Conservation (phyloP, 2,113 vertebrate species). For the Opisthocomus hoazin region DNA sequence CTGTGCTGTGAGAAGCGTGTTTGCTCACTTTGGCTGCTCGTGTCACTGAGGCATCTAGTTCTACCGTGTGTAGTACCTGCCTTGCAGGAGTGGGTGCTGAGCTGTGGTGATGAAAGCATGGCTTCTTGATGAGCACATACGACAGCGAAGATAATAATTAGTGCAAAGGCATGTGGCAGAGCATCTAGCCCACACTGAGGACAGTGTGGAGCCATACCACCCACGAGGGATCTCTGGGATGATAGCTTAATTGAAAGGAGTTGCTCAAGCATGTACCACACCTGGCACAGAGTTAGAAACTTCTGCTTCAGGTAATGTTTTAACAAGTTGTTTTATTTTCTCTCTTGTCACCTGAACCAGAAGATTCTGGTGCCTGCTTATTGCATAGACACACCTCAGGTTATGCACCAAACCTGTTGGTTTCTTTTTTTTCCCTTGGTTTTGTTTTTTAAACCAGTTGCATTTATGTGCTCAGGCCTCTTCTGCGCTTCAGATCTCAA, state of each 20-base stretch:
- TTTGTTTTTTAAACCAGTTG: not conserved
- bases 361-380: not conserved
- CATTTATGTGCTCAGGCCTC: not conserved
- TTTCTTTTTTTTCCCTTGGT: not conserved
- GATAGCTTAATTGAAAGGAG: slow-evolving; percentile 20
- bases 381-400: not conserved
- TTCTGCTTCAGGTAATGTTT: slow-evolving; percentile 57
- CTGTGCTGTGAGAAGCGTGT: not conserved
- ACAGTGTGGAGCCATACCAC: not conserved
- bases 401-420: not conserved
- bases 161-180: not conserved
- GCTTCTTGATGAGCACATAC: not conserved
- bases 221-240: not conserved
- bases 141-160: not conserved
- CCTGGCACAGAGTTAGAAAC: slow-evolving; percentile 16
- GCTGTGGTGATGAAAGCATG: not conserved
- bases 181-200: not conserved
- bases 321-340: slow-evolving; percentile 50
- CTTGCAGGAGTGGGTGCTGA: not conserved
- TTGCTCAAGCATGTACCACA: slow-evolving; percentile 37
- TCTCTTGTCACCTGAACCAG: slow-evolving; percentile 32
- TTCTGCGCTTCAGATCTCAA: not conserved
- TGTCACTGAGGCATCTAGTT: not conserved
- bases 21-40: not conserved
- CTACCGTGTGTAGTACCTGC: not conserved